phyloP scores from a whole-genome alignment of 2,888 invertebrate genomes.

The Drosophila gaucha region DNA sequence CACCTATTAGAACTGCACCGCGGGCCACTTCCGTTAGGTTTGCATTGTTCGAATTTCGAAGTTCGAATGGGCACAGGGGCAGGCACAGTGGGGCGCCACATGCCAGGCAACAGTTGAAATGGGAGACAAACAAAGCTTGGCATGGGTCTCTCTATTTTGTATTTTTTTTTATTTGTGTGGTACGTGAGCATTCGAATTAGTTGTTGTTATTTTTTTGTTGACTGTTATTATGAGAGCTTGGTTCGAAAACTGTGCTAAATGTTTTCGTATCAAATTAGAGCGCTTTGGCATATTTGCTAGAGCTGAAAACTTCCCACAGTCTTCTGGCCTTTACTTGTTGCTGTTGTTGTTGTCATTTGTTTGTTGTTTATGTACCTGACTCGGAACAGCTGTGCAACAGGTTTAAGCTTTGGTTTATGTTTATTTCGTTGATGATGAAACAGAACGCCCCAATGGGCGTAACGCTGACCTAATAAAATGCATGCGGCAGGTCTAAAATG shows the following conservation, averaged over 20 bases:
- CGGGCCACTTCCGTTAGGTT: constrained; percentile 59
- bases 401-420: constrained; percentile 30
- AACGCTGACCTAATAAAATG: constrained; percentile 68
- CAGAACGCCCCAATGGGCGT: constrained; percentile 46
- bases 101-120: constrained; percentile 25
- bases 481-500: constrained; percentile 43
- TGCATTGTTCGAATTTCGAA: constrained; percentile 26
- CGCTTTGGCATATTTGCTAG: constrained; percentile 56
- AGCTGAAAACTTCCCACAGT: constrained; percentile 72
- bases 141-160: constrained; percentile 48
- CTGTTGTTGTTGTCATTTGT: constrained; percentile 1
- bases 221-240: constrained; percentile 50
- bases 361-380: constrained; percentile 8
- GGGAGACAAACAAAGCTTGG: constrained; percentile 52
- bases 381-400: constrained; percentile 54
- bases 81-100: constrained; percentile 19
- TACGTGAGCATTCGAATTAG: constrained; percentile 66
- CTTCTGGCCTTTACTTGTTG: constrained; percentile 3
- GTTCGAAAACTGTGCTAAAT: constrained; percentile 70
- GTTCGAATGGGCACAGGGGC: constrained; percentile 29
- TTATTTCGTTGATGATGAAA: constrained; percentile 47
- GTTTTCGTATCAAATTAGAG: constrained; percentile 68
- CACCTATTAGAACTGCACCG: constrained; percentile 40
- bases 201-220: constrained; percentile 61
- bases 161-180: constrained; percentile 31